These are phyloP conservation scores for Poecilobothrus nobilitatus DNA, from an alignment of 2,888 invertebrate species.

Conservation along the genomic window DNA sequence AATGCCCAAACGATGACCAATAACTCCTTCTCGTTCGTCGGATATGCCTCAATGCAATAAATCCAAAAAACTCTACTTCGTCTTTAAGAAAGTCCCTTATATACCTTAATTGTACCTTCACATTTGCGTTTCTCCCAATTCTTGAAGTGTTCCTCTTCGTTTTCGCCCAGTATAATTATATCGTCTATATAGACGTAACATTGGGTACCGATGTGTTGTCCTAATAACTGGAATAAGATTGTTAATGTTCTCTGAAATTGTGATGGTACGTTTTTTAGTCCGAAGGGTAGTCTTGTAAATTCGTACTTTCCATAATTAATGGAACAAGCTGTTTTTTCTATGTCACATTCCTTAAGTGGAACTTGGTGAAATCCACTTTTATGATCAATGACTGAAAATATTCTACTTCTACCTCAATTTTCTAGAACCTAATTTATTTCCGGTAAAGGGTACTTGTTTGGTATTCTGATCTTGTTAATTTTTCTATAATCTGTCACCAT, in stretches of 20 bases:
- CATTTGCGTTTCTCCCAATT: conserved; percentile 16
- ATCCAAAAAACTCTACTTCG: conserved; percentile 18
- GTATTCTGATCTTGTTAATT: too few species aligned
- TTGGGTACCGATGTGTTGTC: conserved; percentile 16
- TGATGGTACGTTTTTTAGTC: conserved; percentile 19
- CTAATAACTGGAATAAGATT: conserved; percentile 15
- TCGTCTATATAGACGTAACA: conserved; percentile 21
- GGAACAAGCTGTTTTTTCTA: conserved; percentile 20
- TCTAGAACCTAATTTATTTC: not conserved
- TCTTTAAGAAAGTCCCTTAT: conserved; percentile 21
- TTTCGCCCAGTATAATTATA: conserved; percentile 20
- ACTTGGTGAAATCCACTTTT: conserved; percentile 19
- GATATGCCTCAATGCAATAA: conserved; percentile 18
- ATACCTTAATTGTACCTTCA: conserved; percentile 19
- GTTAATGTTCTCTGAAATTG: conserved; percentile 22
- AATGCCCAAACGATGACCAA: conserved; percentile 19
- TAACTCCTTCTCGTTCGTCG: conserved; percentile 20
- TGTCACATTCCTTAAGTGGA: conserved; percentile 15
- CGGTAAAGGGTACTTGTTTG: not conserved
- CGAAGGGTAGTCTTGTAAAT: conserved; percentile 18
- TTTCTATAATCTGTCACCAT: too few species aligned
- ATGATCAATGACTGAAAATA: conserved; percentile 13
- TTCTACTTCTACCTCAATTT: not conserved
- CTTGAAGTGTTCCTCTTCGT: conserved; percentile 16
- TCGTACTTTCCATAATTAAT: conserved; percentile 19